A percentile compares a stretch with the other conserved stretches of the same genome.
These are phyloP conservation scores for Chroicocephalus ridibundus DNA, from an alignment of 2,113 vertebrate genomes.

Conservation along the genomic window DNA sequence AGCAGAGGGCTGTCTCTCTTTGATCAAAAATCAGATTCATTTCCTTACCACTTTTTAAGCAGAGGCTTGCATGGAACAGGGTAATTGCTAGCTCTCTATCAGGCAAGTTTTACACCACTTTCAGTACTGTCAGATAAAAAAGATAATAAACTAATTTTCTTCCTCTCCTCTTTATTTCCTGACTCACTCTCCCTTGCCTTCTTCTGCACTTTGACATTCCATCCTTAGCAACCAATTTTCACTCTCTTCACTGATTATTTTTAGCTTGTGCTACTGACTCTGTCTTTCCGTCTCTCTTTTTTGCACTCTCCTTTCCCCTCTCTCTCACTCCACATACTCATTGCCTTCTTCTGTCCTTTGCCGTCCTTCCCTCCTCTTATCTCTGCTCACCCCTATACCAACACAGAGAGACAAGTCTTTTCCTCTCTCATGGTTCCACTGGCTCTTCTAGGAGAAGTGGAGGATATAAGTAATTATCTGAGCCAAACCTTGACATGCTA, in stretches of 20 bases:
- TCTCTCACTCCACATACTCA: background rate
- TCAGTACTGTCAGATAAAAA: slow-evolving; percentile 9
- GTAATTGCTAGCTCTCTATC: background rate
- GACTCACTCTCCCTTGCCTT: slow-evolving; percentile 13
- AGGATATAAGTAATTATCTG: background rate
- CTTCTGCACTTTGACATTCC: slow-evolving; percentile 28
- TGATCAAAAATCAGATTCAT: background rate
- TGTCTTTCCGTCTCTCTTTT: background rate
- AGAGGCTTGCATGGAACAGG: background rate
- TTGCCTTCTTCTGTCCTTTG: background rate
- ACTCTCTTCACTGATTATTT: slow-evolving; percentile 29
- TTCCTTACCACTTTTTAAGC: background rate
- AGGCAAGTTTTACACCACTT: slow-evolving; percentile 3
- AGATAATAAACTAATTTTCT: slow-evolving; percentile 5
- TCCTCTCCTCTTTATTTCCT: background rate
- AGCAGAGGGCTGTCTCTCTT: background rate
- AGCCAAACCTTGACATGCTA: background rate
- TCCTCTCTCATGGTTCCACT: background rate
- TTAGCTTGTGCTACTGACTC: background rate
- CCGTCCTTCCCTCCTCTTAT: background rate
- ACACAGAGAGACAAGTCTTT: background rate
- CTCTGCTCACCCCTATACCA: background rate
- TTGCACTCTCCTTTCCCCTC: background rate
- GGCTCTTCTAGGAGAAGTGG: background rate
- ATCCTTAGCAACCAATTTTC: slow-evolving; percentile 22